Conservation (phyloP, 2,113 vertebrate genomes). For the Aix galericulata region DNA sequence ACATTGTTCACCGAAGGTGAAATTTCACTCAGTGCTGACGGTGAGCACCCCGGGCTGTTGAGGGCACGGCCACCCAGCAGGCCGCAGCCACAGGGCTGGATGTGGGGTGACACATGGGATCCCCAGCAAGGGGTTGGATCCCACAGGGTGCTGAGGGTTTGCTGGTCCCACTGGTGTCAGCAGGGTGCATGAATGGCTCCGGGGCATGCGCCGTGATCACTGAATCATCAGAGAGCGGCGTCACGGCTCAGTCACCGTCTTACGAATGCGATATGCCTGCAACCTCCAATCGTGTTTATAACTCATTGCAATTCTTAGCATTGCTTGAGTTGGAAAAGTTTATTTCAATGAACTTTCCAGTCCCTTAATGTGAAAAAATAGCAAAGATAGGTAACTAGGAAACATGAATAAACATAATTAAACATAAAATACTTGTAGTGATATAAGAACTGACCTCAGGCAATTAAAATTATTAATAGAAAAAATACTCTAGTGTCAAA, state of each 20-base stretch:
- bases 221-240: neutral
- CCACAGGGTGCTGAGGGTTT: neutral
- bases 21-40: neutral
- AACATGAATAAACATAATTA: slow-evolving; percentile 72
- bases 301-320: slow-evolving; percentile 22
- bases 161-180: neutral
- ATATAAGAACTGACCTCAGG: slow-evolving; percentile 68
- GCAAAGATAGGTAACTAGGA: slow-evolving; percentile 68
- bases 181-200: neutral
- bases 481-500: slow-evolving; percentile 64
- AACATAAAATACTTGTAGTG: slow-evolving; percentile 66
- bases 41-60: neutral
- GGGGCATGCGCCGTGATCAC: neutral
- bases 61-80: neutral
- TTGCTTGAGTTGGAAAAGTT: slow-evolving; percentile 49
- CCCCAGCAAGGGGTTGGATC: neutral
- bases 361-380: slow-evolving; percentile 33
- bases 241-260: neutral
- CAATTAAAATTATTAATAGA: slow-evolving; percentile 82
- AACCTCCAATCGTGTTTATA: slow-evolving; percentile 26
- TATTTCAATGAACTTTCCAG: slow-evolving; percentile 23
- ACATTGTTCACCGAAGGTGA: neutral
- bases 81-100: neutral
- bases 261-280: neutral
- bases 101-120: fast-evolving